Base-by-base conservation (phyloP, 2,797 vertebrate species). In the Mus minutoides region DNA sequence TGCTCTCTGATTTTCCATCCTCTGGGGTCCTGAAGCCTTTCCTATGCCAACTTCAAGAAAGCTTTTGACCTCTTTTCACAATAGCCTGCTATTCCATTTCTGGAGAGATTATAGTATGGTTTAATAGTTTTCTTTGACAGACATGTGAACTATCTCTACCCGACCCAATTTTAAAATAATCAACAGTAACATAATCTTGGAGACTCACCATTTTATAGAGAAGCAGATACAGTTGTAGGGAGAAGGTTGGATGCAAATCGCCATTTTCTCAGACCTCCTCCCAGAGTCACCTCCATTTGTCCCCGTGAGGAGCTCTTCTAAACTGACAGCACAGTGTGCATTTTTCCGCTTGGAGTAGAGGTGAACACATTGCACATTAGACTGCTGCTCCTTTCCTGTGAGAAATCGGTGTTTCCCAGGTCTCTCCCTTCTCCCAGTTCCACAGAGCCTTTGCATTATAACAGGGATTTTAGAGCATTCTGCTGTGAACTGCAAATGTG, bases 181-280 rank as follows among this genome's bases (percentile, higher is more conserved):
- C 64, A 71, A n/a, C 6, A 88, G 71, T 54, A 82, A 31, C 9
- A 26, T 52, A 64, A 67, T 24, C 34, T 84, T 62, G 3, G 26
- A 89, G 92, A 69, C 24, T 49, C 3, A 90, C 31, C 16, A 19
- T 92, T 95, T 97, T 92, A 82, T 77, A 71, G 9, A 77, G 3
- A 82, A 88, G 16, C 9, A 91, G 54, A 5, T 78, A 4, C 52
- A 52, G 71, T 88, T 93, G 31, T 73, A 75, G 62, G 46, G 37
- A 21, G 79, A 43, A 88, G 76, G 24, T 79, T 7, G 22, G 21
- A 82, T 69, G 22, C 49, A 86, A 77, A 60, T 40, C 31, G 40
- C 62, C 58, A 0, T 83, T 92, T 93, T 73, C 10, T 62, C 34
- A 62, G 31, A 37, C 56, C 10, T 79, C 29, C 34, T 69, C 90